phyloP scores from a whole-genome alignment of 1,140 invertebrate species.

The Cotesia chilonis region DNA sequence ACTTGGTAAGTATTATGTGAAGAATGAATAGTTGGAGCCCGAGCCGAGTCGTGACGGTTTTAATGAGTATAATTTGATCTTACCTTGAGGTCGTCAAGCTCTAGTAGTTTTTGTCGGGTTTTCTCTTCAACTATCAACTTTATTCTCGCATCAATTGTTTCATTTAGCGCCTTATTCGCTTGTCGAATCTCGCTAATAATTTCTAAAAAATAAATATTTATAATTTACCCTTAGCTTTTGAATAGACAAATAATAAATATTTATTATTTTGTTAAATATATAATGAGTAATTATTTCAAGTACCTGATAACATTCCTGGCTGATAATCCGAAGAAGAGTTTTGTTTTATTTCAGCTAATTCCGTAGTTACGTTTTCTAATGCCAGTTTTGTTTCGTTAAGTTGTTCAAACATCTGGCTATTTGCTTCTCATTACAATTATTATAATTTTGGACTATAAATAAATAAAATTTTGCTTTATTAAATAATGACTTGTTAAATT shows the following conservation, averaged over 20 bases:
- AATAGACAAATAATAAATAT: not conserved
- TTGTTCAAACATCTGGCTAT: slow-evolving; percentile 66
- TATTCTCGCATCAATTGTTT: slow-evolving; percentile 71
- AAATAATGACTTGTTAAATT: no score
- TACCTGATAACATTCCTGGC: slow-evolving; percentile 74
- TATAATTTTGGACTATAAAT: no score
- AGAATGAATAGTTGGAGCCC: slow-evolving; percentile 12
- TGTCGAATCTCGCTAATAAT: slow-evolving; percentile 79
- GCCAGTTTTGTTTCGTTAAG: slow-evolving; percentile 66
- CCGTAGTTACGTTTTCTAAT: slow-evolving; percentile 63
- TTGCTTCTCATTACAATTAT: slow-evolving; percentile 56
- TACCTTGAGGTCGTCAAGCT: slow-evolving; percentile 58
- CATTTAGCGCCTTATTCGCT: slow-evolving; percentile 75
- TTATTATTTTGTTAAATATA: slow-evolving; percentile 11
- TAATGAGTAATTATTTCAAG: slow-evolving; percentile 25
- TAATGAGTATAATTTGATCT: slow-evolving; percentile 39
- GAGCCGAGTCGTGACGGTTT: not conserved
- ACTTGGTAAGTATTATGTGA: no score
- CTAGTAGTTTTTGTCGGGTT: slow-evolving; percentile 49
- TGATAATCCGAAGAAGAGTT: slow-evolving; percentile 68
- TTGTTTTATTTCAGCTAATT: slow-evolving; percentile 60
- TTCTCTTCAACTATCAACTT: slow-evolving; percentile 71
- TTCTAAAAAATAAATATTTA: slow-evolving; percentile 58
- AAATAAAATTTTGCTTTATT: no score
- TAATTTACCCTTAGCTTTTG: not conserved